Evolutionary conservation across 2,888 invertebrate genomes (phyloP).

Genomic region (Hoplodrina blanda): DNA sequence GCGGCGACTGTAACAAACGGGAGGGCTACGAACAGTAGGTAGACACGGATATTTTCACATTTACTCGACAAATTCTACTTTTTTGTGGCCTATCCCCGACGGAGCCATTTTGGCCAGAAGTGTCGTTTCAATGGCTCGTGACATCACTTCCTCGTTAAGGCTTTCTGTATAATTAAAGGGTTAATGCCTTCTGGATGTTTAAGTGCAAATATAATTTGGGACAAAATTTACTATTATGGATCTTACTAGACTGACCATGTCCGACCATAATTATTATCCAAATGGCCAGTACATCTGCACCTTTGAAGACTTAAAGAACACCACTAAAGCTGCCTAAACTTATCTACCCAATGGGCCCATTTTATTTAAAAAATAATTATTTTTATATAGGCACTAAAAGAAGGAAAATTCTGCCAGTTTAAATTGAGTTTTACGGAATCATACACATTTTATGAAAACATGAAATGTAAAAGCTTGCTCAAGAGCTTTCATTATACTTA

Average conservation of each 20-base stretch:
- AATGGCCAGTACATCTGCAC: too few relatives aligned
- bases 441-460: conserved; percentile 6
- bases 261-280: too few relatives aligned
- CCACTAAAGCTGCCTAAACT: too few relatives aligned
- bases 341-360: too few relatives aligned
- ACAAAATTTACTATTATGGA: too few relatives aligned
- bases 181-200: neutral
- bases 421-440: neutral
- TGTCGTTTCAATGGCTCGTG: conserved; percentile 19
- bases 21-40: conserved; percentile 8
- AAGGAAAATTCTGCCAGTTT: too few relatives aligned
- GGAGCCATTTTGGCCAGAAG: conserved; percentile 20
- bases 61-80: conserved; percentile 33
- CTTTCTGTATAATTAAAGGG: conserved; percentile 8
- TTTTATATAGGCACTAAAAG: too few relatives aligned
- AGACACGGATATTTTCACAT: conserved; percentile 35
- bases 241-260: too few relatives aligned
- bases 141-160: conserved; percentile 13
- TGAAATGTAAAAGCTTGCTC: neutral
- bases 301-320: too few relatives aligned
- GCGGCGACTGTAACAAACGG: conserved; percentile 3
- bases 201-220: neutral
- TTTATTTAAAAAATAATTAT: too few relatives aligned
- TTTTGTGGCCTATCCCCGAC: conserved; percentile 23
- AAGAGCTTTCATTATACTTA: neutral